Evolutionary conservation across 2,888 invertebrate genomes (phyloP).

Genomic region (Cheilosia vernalis): DNA sequence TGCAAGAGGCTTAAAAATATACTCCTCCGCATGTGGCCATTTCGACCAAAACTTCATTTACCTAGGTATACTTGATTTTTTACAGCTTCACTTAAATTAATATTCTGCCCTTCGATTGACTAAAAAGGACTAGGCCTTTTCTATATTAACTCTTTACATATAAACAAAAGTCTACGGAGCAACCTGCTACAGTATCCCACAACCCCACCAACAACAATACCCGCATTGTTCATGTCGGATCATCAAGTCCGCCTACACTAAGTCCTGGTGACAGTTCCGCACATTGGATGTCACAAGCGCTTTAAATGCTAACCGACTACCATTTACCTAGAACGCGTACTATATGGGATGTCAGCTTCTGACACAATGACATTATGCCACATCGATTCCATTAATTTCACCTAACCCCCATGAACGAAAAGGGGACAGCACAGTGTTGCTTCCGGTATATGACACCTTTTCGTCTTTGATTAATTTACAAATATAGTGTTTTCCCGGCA

Average conservation of each 20-base stretch:
- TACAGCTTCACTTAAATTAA: too few relatives aligned
- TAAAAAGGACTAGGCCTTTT: too few relatives aligned
- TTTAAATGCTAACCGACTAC: slow-evolving; percentile 33
- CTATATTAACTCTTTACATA: too few relatives aligned
- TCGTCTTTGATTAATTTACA: slow-evolving; percentile 11
- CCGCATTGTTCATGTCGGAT: slow-evolving; percentile 15
- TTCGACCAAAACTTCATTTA: too few relatives aligned
- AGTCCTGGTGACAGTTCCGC: slow-evolving; percentile 9
- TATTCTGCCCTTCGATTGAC: too few relatives aligned
- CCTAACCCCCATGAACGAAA: neutral
- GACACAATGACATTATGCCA: slow-evolving; percentile 41
- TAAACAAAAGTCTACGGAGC: too few relatives aligned
- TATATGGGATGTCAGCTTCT: slow-evolving; percentile 21
- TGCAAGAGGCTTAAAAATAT: too few relatives aligned
- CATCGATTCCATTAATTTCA: slow-evolving; percentile 35
- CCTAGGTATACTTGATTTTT: too few relatives aligned
- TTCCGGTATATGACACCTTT: neutral
- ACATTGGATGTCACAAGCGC: neutral
- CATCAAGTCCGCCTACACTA: slow-evolving; percentile 32
- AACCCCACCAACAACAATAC: neutral
- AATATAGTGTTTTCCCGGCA: slow-evolving; percentile 19
- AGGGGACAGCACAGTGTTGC: slow-evolving; percentile 10
- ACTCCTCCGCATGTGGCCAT: too few relatives aligned
- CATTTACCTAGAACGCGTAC: neutral
- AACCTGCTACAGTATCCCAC: too few relatives aligned